Evolutionary conservation across 2,888 invertebrate species (phyloP).

Genomic region (Diarsia dahlii): DNA sequence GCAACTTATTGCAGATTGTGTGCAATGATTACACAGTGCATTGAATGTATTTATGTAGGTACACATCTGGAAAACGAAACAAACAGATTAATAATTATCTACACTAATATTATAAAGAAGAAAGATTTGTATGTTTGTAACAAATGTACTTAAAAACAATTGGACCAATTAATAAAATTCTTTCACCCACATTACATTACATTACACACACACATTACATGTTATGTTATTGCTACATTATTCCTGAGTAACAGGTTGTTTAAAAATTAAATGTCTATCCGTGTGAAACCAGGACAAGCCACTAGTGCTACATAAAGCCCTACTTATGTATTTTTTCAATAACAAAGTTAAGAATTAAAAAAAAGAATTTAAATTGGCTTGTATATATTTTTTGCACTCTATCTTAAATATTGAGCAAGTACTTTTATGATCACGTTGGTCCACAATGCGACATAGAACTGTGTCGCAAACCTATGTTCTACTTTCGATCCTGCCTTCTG

Average conservation of each 20-base stretch:
- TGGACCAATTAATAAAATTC: no score
- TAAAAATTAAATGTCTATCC: no score
- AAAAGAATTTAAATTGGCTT: neutral
- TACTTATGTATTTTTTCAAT: neutral
- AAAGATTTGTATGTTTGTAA: no score
- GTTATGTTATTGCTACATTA: no score
- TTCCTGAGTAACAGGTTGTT: no score
- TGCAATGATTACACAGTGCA: slow-evolving; percentile 76
- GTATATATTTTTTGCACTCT: neutral
- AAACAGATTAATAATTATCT: neutral
- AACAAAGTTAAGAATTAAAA: no score
- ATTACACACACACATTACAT: no score
- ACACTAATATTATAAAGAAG: no score
- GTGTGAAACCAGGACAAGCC: no score
- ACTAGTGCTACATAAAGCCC: neutral
- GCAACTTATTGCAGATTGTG: slow-evolving; percentile 70
- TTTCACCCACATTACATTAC: no score
- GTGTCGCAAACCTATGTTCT: neutral
- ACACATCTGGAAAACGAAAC: slow-evolving; percentile 74
- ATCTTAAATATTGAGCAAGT: neutral
- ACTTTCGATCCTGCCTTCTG: neutral
- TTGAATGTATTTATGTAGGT: slow-evolving; percentile 72
- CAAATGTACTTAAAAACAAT: no score
- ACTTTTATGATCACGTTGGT: neutral
- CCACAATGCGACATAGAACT: neutral